phyloP scores from a whole-genome alignment of 2,888 invertebrate genomes.

The Rhaphigaster nebulosa region DNA sequence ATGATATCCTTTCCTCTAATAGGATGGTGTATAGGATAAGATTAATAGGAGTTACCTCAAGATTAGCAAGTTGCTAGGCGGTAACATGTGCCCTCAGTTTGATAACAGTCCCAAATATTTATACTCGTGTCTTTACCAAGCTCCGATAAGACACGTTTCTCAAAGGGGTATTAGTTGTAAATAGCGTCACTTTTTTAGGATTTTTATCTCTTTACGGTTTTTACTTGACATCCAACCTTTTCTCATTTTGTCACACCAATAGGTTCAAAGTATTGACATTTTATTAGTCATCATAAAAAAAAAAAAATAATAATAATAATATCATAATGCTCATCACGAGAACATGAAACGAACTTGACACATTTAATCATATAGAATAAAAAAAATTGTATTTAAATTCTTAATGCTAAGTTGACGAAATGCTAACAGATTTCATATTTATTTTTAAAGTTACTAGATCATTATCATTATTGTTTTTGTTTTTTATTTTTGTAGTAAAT shows the following conservation, averaged over 20 bases:
- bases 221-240: background rate
- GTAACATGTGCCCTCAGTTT: constrained; percentile 50
- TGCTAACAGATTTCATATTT: too few species aligned
- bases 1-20: background rate
- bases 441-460: too few species aligned
- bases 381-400: too few species aligned
- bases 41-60: constrained; percentile 8
- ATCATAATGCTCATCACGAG: too few species aligned
- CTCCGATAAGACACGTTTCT: constrained; percentile 51
- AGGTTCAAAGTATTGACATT: too few species aligned
- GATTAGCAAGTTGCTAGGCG: constrained; percentile 23
- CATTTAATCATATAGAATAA: too few species aligned
- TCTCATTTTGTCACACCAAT: background rate
- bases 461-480: too few species aligned
- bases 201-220: constrained; percentile 25
- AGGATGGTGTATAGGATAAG: constrained; percentile 3
- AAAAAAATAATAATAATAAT: too few species aligned
- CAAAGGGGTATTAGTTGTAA: constrained; percentile 12
- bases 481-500: too few species aligned
- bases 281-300: too few species aligned
- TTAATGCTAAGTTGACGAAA: too few species aligned
- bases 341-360: too few species aligned
- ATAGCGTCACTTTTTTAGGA: background rate
- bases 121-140: constrained; percentile 44
- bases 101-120: constrained; percentile 45